phyloP scores from a whole-genome alignment of 2,113 vertebrate species.

The Verasper variegatus region DNA sequence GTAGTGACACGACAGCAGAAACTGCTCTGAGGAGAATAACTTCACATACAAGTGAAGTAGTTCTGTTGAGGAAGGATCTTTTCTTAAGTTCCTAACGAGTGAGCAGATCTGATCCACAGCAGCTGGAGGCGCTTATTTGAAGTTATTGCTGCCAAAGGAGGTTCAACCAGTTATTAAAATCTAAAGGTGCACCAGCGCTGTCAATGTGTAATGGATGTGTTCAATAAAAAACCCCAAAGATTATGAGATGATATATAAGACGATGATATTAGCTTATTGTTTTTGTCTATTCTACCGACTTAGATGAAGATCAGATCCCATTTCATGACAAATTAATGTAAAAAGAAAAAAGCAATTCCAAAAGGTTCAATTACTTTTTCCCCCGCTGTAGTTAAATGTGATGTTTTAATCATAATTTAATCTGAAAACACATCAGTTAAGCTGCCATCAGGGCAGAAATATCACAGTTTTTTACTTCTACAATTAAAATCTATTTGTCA shows the following conservation, averaged over 20 bases:
- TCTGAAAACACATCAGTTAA: not conserved
- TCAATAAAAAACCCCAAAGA: not conserved
- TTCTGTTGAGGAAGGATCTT: too few species aligned
- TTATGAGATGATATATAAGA: not conserved
- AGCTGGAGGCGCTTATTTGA: not conserved
- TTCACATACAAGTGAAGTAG: too few species aligned
- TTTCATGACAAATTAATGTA: not conserved
- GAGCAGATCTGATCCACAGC: not conserved
- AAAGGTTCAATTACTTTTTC: not conserved
- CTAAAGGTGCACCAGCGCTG: not conserved
- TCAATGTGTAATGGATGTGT: constrained; percentile 1
- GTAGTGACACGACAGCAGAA: not conserved
- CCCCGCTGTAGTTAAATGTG: not conserved
- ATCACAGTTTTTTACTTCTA: too few species aligned
- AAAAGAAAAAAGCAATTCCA: not conserved
- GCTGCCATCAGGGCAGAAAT: not conserved
- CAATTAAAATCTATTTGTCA: not conserved
- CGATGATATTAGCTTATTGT: not conserved
- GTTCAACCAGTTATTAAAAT: not conserved
- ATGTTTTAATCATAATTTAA: not conserved
- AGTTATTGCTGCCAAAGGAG: not conserved
- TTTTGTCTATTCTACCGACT: not conserved
- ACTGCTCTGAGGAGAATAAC: too few species aligned
- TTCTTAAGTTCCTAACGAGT: too few species aligned
- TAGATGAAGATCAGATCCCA: not conserved